Evolutionary conservation across 2,888 invertebrate species (phyloP).

Genomic region (Drosophila cognata): DNA sequence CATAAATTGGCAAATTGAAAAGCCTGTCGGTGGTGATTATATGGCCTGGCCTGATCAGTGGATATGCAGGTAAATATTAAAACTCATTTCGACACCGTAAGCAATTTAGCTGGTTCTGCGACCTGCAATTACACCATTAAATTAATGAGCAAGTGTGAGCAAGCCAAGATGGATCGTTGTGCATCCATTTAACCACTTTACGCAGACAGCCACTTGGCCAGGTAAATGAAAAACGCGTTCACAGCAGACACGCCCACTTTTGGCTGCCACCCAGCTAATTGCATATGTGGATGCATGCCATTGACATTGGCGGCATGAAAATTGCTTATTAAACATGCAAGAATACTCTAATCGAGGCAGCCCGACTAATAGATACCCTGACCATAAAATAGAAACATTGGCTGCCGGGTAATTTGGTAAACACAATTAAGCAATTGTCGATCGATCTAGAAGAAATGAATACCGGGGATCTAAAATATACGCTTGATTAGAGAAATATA

Average conservation of each 20-base stretch:
- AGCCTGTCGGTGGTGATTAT: slow-evolving; percentile 57
- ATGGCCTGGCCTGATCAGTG: slow-evolving; percentile 58
- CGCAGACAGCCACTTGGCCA: slow-evolving; percentile 43
- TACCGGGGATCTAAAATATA: neutral
- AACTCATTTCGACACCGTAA: slow-evolving; percentile 51
- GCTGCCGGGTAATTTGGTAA: neutral
- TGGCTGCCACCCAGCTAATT: slow-evolving; percentile 72
- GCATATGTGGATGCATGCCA: slow-evolving; percentile 30
- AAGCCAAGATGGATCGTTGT: slow-evolving; percentile 42
- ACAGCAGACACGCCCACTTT: slow-evolving; percentile 59
- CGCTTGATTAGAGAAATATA: neutral
- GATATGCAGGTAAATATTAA: slow-evolving; percentile 54
- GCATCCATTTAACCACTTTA: slow-evolving; percentile 13
- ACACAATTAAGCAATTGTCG: neutral
- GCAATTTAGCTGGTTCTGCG: slow-evolving; percentile 44
- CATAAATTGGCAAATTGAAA: slow-evolving; percentile 78
- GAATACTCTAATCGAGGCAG: neutral
- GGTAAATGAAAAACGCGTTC: slow-evolving; percentile 73
- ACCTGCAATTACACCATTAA: slow-evolving; percentile 78
- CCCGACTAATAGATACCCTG: neutral
- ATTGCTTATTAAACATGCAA: slow-evolving; percentile 57
- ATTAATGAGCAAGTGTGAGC: slow-evolving; percentile 70
- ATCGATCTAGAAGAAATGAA: neutral
- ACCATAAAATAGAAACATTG: neutral
- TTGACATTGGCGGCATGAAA: slow-evolving; percentile 49